Conservation (phyloP, 1,140 invertebrate genomes). For the Meloidogyne exigua region DNA sequence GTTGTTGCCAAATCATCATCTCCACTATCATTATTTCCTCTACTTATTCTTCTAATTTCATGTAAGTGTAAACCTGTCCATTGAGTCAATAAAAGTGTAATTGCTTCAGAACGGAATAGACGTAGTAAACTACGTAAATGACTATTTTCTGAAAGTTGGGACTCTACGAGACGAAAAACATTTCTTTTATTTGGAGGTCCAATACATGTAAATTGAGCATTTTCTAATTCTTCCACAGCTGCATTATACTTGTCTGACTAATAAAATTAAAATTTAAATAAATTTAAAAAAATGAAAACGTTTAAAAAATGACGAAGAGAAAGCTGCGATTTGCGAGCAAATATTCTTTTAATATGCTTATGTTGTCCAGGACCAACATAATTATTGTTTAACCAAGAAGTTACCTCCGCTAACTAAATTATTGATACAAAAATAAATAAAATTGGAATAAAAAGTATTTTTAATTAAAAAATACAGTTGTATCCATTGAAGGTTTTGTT, state of each 20-base stretch:
- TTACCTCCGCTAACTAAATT: slow-evolving; percentile 46
- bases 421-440: too few relatives aligned
- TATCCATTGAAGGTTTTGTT: slow-evolving; percentile 30
- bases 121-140: slow-evolving; percentile 27
- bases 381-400: slow-evolving; percentile 37
- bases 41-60: slow-evolving; percentile 27
- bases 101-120: slow-evolving; percentile 45
- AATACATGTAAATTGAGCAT: slow-evolving; percentile 33
- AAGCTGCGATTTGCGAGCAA: slow-evolving; percentile 43
- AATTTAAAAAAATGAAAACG: neutral
- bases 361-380: slow-evolving; percentile 35
- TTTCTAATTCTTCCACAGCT: slow-evolving; percentile 42
- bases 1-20: neutral
- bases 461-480: slow-evolving; percentile 8
- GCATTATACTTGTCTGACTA: slow-evolving; percentile 39
- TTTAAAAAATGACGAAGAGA: slow-evolving; percentile 41
- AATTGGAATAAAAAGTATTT: too few relatives aligned
- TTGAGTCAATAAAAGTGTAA: slow-evolving; percentile 47
- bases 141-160: slow-evolving; percentile 25
- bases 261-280: slow-evolving; percentile 13
- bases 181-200: slow-evolving; percentile 42
- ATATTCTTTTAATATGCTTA: slow-evolving; percentile 39
- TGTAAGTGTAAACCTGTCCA: slow-evolving; percentile 48
- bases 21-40: slow-evolving; percentile 14
- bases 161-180: slow-evolving; percentile 33